Conservation (phyloP, 2,797 vertebrate species). For the Adrianichthys oophorus region DNA sequence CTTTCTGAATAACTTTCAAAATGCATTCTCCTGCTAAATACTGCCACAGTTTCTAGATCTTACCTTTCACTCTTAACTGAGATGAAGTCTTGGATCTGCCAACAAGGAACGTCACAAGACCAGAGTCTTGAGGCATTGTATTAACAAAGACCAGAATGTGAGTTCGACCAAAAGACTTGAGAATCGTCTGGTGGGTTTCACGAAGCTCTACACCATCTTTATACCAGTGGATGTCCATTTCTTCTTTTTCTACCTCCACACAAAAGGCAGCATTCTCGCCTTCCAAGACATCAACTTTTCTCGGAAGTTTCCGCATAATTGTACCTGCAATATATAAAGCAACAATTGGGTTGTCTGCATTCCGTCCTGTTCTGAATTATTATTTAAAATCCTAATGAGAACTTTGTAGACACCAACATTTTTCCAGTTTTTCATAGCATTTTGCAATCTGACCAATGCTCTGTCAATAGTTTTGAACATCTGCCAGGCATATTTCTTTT, state of each 20-base stretch:
- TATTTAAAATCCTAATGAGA: too few species aligned
- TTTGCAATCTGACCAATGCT: too few species aligned
- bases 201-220: conserved; percentile 86
- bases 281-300: conserved; percentile 94
- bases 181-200: conserved; percentile 85
- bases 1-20: background rate
- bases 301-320: conserved; percentile 89
- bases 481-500: too few species aligned
- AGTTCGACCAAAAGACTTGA: conserved; percentile 93
- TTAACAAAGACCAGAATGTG: conserved; percentile 95
- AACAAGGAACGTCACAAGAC: conserved; percentile 87
- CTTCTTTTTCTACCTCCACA: conserved; percentile 88
- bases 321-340: conserved; percentile 74
- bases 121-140: conserved; percentile 89
- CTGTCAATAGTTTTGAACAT: too few species aligned
- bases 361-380: too few species aligned
- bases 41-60: conserved; percentile 21
- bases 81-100: conserved; percentile 91
- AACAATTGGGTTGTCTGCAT: too few species aligned
- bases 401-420: too few species aligned
- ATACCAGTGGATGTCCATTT: conserved; percentile 90
- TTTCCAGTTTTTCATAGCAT: too few species aligned
- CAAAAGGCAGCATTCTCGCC: conserved; percentile 97
- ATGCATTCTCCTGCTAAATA: background rate
- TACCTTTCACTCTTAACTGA: conserved; percentile 94